phyloP scores from a whole-genome alignment of 2,797 vertebrate species.

The Limosa lapponica region DNA sequence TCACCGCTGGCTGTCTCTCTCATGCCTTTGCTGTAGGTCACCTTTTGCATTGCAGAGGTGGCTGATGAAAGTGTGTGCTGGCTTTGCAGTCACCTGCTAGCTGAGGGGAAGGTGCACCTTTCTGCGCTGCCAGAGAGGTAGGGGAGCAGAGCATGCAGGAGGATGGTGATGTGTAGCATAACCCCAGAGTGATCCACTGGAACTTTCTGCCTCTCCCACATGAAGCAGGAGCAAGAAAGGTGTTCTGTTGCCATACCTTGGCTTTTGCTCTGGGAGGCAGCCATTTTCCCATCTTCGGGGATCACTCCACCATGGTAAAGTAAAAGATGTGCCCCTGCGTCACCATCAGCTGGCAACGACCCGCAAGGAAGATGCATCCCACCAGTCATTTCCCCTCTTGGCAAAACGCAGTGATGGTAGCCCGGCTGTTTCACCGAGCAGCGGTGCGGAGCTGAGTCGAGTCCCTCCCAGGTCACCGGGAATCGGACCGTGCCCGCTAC shows the following conservation, averaged over 20 bases:
- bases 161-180: neutral
- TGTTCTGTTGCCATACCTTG: neutral
- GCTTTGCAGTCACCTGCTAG: neutral
- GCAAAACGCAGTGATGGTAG: neutral
- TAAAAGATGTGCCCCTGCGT: neutral
- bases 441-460: neutral
- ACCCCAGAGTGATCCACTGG: fast-evolving
- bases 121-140: neutral
- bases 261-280: neutral
- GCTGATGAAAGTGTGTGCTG: neutral
- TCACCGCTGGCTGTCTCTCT: neutral
- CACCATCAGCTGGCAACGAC: neutral
- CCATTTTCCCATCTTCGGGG: neutral
- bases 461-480: neutral
- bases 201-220: neutral
- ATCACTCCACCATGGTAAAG: neutral
- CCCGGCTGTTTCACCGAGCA: neutral
- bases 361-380: neutral
- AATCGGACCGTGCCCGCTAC: neutral
- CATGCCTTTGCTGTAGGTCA: neutral
- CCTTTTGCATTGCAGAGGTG: neutral
- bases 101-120: neutral
- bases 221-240: neutral
- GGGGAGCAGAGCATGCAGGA: fast-evolving
- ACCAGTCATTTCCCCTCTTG: neutral